Conservation (phyloP, 1,140 invertebrate genomes). For the Lanistes nyassanus region DNA sequence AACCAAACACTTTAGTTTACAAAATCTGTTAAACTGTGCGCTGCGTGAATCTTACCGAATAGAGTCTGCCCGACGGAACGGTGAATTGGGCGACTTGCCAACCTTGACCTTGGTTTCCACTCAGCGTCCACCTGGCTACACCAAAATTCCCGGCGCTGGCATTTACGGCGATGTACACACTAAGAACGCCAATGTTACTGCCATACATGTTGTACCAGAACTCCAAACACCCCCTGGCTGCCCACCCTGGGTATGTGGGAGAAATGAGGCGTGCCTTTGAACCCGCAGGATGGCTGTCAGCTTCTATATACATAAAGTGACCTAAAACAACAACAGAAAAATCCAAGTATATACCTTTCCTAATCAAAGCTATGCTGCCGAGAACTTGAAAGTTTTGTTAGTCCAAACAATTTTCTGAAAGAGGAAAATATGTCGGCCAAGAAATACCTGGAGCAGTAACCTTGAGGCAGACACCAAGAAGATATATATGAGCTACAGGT, state of each 20-base stretch:
- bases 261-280: constrained; percentile 49
- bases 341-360: too few species aligned
- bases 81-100: constrained; percentile 53
- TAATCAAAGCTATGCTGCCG: too few species aligned
- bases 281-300: constrained; percentile 43
- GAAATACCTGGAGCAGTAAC: too few species aligned
- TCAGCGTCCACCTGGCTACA: constrained; percentile 44
- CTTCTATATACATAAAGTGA: constrained; percentile 61
- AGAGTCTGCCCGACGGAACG: constrained; percentile 36
- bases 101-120: constrained; percentile 53
- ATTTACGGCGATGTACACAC: constrained; percentile 35
- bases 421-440: too few species aligned
- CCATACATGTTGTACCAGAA: constrained; percentile 64
- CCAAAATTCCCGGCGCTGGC: constrained; percentile 29
- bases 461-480: too few species aligned
- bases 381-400: too few species aligned
- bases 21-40: too few species aligned
- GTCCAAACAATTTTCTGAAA: too few species aligned
- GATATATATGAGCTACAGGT: too few species aligned
- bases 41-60: constrained; percentile 42
- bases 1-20: too few species aligned
- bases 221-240: constrained; percentile 41
- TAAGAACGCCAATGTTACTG: constrained; percentile 44
- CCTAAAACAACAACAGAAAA: constrained; percentile 62
- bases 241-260: constrained; percentile 37